phyloP scores from a whole-genome alignment of 2,888 invertebrate species.

The Clanis bilineata region DNA sequence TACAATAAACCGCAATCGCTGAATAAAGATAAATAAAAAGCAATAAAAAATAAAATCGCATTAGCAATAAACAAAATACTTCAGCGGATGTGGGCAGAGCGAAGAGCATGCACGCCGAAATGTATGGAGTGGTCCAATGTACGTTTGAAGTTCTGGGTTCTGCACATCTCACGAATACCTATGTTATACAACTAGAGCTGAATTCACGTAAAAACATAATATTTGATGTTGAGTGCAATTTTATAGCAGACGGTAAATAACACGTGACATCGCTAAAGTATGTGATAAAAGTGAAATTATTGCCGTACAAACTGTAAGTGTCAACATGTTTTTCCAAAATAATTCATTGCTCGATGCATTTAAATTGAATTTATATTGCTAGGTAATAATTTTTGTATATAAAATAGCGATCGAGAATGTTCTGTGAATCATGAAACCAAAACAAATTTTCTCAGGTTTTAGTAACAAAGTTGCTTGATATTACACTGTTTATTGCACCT shows the following conservation, averaged over 20 bases:
- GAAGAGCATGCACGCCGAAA: constrained; percentile 60
- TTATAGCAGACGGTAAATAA: neutral
- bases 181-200: neutral
- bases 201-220: neutral
- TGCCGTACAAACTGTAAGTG: neutral
- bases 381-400: neutral
- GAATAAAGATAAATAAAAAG: constrained; percentile 83
- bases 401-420: neutral
- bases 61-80: constrained; percentile 83
- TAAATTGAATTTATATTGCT: neutral
- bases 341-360: neutral
- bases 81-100: constrained; percentile 81
- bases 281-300: neutral
- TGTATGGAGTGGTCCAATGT: constrained; percentile 52
- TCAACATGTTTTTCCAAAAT: neutral
- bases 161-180: neutral
- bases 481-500: too few relatives aligned
- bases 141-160: neutral
- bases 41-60: constrained; percentile 82
- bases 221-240: neutral
- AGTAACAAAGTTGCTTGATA: too few relatives aligned
- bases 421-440: too few relatives aligned
- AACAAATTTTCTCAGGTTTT: too few relatives aligned
- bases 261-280: neutral
- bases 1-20: constrained; percentile 83